Evolutionary conservation across 1,140 invertebrate species (phyloP).

Genomic region (Melipona quadrifasciata): DNA sequence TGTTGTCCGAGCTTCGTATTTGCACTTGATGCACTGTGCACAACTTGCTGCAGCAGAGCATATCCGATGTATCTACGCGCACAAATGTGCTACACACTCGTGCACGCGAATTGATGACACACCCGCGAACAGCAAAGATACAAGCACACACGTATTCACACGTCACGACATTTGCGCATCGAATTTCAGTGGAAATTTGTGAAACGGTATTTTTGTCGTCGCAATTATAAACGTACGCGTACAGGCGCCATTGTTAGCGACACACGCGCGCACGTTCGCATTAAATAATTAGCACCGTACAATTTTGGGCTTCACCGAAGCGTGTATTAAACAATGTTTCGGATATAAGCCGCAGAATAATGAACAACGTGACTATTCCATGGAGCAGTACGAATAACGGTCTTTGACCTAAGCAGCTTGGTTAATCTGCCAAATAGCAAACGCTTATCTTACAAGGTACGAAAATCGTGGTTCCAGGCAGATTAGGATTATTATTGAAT

Average conservation of each 20-base stretch:
- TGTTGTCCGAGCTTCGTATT: slow-evolving; percentile 46
- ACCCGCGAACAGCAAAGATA: not conserved
- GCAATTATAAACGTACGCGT: not conserved
- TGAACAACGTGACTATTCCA: not conserved
- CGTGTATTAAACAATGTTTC: slow-evolving; percentile 13
- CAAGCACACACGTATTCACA: not conserved
- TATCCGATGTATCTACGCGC: not conserved
- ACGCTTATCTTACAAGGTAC: not conserved
- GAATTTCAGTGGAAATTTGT: not conserved
- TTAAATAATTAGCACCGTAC: slow-evolving; percentile 13
- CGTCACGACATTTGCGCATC: not conserved
- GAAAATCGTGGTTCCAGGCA: not conserved
- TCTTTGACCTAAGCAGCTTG: not conserved
- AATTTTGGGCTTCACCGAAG: slow-evolving; percentile 11
- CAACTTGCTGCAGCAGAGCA: slow-evolving; percentile 26
- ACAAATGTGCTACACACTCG: not conserved
- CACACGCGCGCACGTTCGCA: too few relatives aligned
- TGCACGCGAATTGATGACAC: not conserved
- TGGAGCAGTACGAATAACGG: not conserved
- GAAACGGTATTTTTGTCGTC: not conserved
- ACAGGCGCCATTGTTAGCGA: not conserved
- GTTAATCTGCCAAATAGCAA: not conserved
- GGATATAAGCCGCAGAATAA: slow-evolving; percentile 25
- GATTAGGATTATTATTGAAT: not conserved
- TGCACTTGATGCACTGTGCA: slow-evolving; percentile 44